These are phyloP conservation scores for Macrosoma leucophasiata DNA, from an alignment of 2,888 invertebrate genomes.

Conservation along the genomic window DNA sequence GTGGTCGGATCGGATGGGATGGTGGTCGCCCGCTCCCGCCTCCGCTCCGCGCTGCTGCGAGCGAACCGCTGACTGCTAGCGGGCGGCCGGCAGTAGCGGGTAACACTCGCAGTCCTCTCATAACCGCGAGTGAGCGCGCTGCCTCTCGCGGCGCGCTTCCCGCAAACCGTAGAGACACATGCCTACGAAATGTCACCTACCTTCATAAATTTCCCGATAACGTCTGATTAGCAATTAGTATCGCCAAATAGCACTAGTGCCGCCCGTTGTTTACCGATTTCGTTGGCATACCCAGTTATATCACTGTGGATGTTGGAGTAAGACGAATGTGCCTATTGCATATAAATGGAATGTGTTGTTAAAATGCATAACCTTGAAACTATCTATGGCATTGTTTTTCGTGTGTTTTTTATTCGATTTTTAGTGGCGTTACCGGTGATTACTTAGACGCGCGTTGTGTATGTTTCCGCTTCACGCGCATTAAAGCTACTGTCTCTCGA, in stretches of 20 bases:
- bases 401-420: conserved; percentile 36
- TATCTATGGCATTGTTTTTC: conserved; percentile 39
- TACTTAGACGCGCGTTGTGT: conserved; percentile 39
- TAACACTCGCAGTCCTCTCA: conserved; percentile 61
- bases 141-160: conserved; percentile 64
- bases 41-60: conserved; percentile 28
- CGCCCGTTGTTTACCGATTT: conserved; percentile 12
- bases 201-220: conserved; percentile 56
- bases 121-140: conserved; percentile 72
- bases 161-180: conserved; percentile 53
- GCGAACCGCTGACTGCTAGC: conserved; percentile 31
- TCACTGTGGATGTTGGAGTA: conserved; percentile 7
- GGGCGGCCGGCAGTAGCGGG: conserved; percentile 30
- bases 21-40: conserved; percentile 14
- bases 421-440: conserved; percentile 39
- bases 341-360: conserved; percentile 63
- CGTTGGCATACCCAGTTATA: conserved; percentile 3
- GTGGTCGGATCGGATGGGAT: conserved; percentile 2
- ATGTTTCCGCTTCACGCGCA: conserved; percentile 37
- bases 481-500: conserved; percentile 39
- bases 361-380: conserved; percentile 53
- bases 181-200: conserved; percentile 63
- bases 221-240: conserved; percentile 54
- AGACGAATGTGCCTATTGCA: conserved; percentile 23
- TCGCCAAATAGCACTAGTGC: conserved; percentile 48